Conservation (phyloP, 2,888 invertebrate species). For the Acutogordius australiensis region DNA sequence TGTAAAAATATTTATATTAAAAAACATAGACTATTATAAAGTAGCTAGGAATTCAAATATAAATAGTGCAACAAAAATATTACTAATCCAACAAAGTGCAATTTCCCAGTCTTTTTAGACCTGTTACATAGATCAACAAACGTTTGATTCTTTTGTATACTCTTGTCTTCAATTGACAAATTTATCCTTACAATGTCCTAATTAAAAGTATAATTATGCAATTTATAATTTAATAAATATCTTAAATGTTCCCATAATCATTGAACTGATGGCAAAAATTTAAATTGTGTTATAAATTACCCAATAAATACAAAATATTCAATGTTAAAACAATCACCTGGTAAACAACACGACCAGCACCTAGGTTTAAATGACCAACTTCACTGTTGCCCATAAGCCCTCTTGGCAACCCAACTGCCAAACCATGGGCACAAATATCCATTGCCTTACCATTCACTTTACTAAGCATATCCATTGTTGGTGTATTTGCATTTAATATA, state of each 20-base stretch:
- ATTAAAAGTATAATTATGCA: background rate
- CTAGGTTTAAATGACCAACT: conserved; percentile 27
- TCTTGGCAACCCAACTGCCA: conserved; percentile 25
- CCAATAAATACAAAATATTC: background rate
- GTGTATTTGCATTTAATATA: conserved; percentile 24
- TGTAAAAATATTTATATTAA: too few species aligned
- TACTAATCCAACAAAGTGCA: conserved; percentile 26
- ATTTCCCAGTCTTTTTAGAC: conserved; percentile 23
- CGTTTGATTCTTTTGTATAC: conserved; percentile 21
- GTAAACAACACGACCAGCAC: conserved; percentile 25
- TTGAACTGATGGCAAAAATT: background rate
- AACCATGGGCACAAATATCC: conserved; percentile 24
- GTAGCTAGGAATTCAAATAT: too few species aligned
- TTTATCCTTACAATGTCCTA: conserved; percentile 26
- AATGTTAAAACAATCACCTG: conserved; percentile 19
- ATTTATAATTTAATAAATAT: too few species aligned
- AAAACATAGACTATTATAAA: too few species aligned
- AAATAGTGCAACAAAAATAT: too few species aligned
- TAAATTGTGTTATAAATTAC: conserved; percentile 8
- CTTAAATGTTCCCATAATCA: background rate
- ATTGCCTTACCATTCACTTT: conserved; percentile 20
- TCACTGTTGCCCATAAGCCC: conserved; percentile 27
- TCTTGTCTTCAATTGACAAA: conserved; percentile 19
- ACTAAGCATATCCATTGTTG: conserved; percentile 24
- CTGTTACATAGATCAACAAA: conserved; percentile 22